Evolutionary conservation across 2,797 vertebrate species (phyloP).

Genomic region (Ammospiza maritima): DNA sequence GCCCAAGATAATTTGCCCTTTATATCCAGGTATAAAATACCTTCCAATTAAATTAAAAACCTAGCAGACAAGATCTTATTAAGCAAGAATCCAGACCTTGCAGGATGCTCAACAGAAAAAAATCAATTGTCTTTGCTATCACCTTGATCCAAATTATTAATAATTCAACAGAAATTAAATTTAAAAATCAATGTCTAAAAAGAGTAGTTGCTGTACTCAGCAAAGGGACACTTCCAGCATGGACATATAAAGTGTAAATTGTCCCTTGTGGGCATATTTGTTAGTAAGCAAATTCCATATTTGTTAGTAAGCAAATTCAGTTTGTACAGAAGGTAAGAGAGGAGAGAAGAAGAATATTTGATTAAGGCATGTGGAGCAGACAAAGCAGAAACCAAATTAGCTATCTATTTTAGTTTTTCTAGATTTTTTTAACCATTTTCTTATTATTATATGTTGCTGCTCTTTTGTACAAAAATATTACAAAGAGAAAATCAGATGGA

Average conservation of each 20-base stretch:
- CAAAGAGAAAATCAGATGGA: neutral
- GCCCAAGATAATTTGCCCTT: neutral
- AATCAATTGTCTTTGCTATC: slow-evolving; percentile 73
- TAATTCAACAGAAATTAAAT: slow-evolving; percentile 70
- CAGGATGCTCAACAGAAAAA: slow-evolving; percentile 38
- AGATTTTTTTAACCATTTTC: neutral
- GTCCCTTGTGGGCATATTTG: neutral
- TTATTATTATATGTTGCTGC: neutral
- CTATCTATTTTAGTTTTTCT: neutral
- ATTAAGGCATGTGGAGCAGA: neutral
- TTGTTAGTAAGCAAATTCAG: slow-evolving; percentile 2
- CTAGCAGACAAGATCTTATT: slow-evolving; percentile 22
- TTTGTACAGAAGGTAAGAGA: neutral
- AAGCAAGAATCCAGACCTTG: slow-evolving; percentile 5
- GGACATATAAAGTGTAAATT: neutral
- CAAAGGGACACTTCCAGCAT: neutral
- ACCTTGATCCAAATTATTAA: slow-evolving; percentile 72
- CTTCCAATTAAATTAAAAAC: slow-evolving; percentile 27
- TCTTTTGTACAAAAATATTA: neutral
- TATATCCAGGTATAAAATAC: neutral
- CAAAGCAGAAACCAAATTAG: neutral
- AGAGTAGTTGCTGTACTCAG: neutral
- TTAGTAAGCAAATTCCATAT: slow-evolving; percentile 17
- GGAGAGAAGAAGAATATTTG: neutral
- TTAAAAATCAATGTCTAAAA: slow-evolving; percentile 66